Percentiles rank a stretch among this genome's conserved stretches.
phyloP scores from a whole-genome alignment of 2,113 vertebrate species.

The Quiscalus mexicanus region DNA sequence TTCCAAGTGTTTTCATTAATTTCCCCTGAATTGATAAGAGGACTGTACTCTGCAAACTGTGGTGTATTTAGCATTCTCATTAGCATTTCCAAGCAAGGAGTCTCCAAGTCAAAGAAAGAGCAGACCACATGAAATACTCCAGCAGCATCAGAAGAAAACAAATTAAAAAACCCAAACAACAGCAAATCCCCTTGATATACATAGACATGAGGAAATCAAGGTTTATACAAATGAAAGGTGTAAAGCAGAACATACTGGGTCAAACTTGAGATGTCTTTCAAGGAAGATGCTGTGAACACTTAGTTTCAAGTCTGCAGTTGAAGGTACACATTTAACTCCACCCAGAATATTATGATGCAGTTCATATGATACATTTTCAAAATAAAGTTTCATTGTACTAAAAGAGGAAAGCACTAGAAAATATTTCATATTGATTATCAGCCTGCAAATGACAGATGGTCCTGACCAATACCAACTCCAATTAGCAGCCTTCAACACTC shows the following conservation, averaged over 20 bases:
- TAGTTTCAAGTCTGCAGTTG: not conserved
- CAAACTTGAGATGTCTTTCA: accelerated
- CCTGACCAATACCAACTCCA: not conserved
- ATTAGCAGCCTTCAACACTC: not conserved
- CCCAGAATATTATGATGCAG: not conserved
- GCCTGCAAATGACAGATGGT: not conserved
- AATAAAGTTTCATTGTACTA: not conserved
- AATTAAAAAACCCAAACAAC: not conserved
- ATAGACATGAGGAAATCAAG: not conserved
- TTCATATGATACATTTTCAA: not conserved
- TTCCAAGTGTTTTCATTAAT: not conserved
- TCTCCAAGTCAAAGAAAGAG: not conserved
- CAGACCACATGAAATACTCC: not conserved
- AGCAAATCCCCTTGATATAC: not conserved
- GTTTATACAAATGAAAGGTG: not conserved
- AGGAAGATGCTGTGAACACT: not conserved
- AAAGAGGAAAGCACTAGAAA: not conserved
- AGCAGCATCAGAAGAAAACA: not conserved
- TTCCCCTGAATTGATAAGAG: not conserved
- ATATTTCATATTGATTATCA: not conserved
- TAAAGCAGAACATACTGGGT: not conserved
- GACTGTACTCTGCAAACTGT: not conserved
- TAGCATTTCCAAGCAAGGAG: not conserved
- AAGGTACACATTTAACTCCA: not conserved
- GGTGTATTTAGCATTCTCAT: not conserved